Evolutionary conservation across 35 echinoderm and acorn worm genomes (phyloP), one percentile per base, ranked within the genome.

Genomic region (Patiria miniata): DNA sequence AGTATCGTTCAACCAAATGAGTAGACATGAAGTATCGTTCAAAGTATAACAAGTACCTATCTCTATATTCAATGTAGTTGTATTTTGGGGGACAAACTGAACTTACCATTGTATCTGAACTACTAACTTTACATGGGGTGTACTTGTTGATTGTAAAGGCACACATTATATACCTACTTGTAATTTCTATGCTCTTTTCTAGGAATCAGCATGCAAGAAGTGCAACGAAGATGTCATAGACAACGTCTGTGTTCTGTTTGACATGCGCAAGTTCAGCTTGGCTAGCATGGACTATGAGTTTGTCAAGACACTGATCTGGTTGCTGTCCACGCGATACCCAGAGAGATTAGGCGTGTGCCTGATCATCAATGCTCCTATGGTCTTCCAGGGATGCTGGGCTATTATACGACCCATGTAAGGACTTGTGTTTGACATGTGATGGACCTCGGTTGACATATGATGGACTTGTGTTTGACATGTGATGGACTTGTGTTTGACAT

Each of bases 181-280:
- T 32, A 55, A 52, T 56, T 57, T 83, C 26, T 29, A 54, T 30
- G 26, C 29, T 69, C 52, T 17, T 9, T 40, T 44, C 19, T 34
- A 87, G 86, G 86, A 87, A 87, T 79, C 86, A 28, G 86, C 86
- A 18, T 87, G 68, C 77, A 87, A 87, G 34, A 87, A 87, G 37
- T 87, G 86, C 52, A 77, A 87, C 22, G 86, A 87, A 79, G 86
- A 87, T 37, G 86, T 87, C 14, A 57, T 87, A 28, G 86, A 87
- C 38, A 87, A 87, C 33, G 77, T 87, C 2, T 87, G 86, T 79
- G 86, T 87, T 5, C 54, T 87, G 51, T 87, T 87, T 87, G 86
- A 87, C 54, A 78, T 87, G 86, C 68, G 77, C 23, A 77, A 87
- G 26, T 87, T 87, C 51, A 79, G 86, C 47, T 44, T 78, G 40